These are phyloP conservation scores for Bolinopsis microptera DNA, from an alignment of 37 sponge, comb jelly and placozoan species.

Conservation along the genomic window DNA sequence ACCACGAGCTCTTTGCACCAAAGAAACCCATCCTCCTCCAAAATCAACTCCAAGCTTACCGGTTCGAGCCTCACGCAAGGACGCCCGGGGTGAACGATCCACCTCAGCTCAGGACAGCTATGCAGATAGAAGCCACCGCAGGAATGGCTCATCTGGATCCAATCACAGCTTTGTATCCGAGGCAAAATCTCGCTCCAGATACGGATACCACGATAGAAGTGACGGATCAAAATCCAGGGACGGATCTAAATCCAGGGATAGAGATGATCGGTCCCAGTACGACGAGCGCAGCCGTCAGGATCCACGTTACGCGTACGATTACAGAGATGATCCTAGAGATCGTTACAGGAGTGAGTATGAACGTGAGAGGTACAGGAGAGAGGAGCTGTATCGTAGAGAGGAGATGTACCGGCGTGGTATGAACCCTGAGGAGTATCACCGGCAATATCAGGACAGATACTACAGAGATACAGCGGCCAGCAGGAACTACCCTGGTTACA, in stretches of 20 bases:
- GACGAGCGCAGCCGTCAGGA: not conserved
- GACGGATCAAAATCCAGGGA: not conserved
- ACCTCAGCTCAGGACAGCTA: not conserved
- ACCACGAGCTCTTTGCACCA: conserved; percentile 8
- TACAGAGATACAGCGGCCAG: not conserved
- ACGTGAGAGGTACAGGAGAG: conserved; percentile 6
- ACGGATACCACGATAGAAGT: not conserved
- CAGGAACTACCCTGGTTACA: not conserved
- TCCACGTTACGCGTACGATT: not conserved
- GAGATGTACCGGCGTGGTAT: not conserved
- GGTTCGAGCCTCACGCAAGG: not conserved
- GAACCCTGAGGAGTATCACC: not conserved
- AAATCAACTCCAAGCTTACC: not conserved
- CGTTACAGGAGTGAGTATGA: not conserved
- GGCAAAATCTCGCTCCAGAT: not conserved
- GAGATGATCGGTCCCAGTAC: not conserved
- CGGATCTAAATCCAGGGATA: not conserved
- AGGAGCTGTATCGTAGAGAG: conserved; percentile 29
- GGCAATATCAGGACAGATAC: conserved; percentile 14
- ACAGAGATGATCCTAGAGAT: not conserved
- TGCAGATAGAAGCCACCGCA: conserved; percentile 9
- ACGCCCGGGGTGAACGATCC: not conserved
- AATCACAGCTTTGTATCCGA: not conserved
- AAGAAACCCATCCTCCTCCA: not conserved
- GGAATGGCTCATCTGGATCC: conserved; percentile 17